Percentiles rank a stretch among this genome's conserved stretches.
phyloP scores from a whole-genome alignment of 2,113 vertebrate species.

The Caranx ignobilis region DNA sequence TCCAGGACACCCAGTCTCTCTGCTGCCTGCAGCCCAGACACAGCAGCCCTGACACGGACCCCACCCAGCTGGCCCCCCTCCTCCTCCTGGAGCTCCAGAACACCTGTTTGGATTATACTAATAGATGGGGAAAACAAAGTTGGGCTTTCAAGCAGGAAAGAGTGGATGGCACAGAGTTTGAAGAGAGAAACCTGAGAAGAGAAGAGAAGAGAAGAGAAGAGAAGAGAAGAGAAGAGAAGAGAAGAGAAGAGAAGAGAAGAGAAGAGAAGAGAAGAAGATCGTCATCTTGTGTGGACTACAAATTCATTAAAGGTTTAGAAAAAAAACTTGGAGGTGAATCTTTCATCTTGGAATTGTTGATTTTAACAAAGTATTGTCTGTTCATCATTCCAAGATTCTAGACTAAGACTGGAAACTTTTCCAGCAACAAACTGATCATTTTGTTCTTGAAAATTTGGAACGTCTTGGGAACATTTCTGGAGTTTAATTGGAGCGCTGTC shows the following conservation, averaged over 20 bases:
- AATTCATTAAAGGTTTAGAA: background rate
- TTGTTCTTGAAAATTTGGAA: background rate
- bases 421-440: background rate
- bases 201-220: conserved; percentile 20
- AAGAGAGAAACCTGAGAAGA: conserved; percentile 2
- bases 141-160: conserved; percentile 15
- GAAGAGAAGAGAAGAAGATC: background rate
- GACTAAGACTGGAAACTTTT: background rate
- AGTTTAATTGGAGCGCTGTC: too few relatives aligned
- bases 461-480: too few relatives aligned
- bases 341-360: background rate
- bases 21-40: conserved; percentile 52
- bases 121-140: conserved; percentile 25
- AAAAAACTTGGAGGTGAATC: background rate
- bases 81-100: conserved; percentile 44
- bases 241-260: background rate
- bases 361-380: background rate
- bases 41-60: conserved; percentile 43
- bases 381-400: background rate
- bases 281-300: conserved; percentile 25
- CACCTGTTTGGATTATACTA: conserved; percentile 15
- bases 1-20: conserved; percentile 71
- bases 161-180: background rate
- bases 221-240: conserved; percentile 16
- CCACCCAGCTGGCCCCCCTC: background rate